These are phyloP conservation scores for Varanus salvator DNA, from an alignment of 2,113 vertebrate species.

Conservation along the genomic window DNA sequence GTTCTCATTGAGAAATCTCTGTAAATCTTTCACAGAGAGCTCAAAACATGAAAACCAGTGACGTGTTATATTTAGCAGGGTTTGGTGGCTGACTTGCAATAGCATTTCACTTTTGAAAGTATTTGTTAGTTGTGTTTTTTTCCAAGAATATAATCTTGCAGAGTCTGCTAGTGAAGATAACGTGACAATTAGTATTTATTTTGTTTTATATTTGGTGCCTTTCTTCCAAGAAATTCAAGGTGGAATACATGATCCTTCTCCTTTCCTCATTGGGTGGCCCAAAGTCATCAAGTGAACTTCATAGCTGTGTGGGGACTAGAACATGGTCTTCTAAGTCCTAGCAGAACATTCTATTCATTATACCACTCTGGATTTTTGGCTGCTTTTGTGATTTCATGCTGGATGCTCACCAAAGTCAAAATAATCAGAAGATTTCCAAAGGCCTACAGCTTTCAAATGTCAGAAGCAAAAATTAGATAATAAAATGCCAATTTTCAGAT, in stretches of 20 bases:
- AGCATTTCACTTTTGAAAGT: not conserved
- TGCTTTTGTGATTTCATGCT: not conserved
- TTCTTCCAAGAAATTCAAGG: too few species aligned
- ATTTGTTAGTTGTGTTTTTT: not conserved
- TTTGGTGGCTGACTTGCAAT: not conserved
- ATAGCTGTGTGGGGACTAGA: too few species aligned
- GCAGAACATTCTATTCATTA: too few species aligned
- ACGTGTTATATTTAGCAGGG: not conserved
- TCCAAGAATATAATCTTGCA: too few species aligned
- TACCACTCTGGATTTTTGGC: not conserved
- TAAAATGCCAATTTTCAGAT: not conserved
- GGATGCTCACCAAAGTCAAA: not conserved
- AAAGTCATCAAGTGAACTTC: too few species aligned
- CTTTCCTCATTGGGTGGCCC: too few species aligned
- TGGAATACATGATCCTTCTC: too few species aligned
- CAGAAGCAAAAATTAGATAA: not conserved
- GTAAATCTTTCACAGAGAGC: not conserved
- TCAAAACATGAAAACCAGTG: not conserved
- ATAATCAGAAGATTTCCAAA: not conserved
- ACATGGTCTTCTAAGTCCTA: too few species aligned
- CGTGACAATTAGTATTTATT: not conserved
- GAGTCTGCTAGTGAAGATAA: not conserved
- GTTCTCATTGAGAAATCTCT: not conserved
- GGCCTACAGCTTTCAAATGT: not conserved
- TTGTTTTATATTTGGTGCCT: too few species aligned